Evolutionary conservation across 2,797 vertebrate species (phyloP).

Genomic region (Eleutherodactylus coqui): DNA sequence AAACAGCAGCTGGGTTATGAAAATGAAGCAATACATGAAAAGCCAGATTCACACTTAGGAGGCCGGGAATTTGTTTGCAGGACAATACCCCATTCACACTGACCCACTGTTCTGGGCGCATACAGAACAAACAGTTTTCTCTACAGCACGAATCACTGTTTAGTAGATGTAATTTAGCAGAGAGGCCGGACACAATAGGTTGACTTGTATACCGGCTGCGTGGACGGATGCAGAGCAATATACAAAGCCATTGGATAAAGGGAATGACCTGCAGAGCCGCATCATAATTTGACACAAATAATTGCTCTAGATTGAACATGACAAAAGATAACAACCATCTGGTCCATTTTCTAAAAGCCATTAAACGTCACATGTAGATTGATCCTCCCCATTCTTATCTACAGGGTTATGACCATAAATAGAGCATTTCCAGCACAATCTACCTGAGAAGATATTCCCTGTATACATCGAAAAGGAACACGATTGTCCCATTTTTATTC

Average conservation of each 20-base stretch:
- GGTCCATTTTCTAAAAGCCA: constrained; percentile 40
- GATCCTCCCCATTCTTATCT: constrained; percentile 31
- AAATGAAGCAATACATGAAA: not conserved
- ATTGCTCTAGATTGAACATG: constrained; percentile 39
- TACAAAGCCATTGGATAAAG: constrained; percentile 31
- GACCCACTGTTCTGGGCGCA: not conserved
- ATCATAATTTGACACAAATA: constrained; percentile 40
- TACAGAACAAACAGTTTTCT: constrained; percentile 20
- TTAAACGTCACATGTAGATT: constrained; percentile 40
- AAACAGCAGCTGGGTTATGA: not conserved
- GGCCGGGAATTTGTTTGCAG: constrained; percentile 12
- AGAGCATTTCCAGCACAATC: not conserved
- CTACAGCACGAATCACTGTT: constrained; percentile 8
- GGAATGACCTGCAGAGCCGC: not conserved
- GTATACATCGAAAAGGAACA: not conserved
- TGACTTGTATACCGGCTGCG: not conserved
- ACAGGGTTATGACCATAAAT: constrained; percentile 30
- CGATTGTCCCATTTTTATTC: not conserved
- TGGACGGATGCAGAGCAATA: not conserved
- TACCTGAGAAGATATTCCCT: not conserved
- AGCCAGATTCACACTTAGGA: constrained; percentile 1
- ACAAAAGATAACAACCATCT: constrained; percentile 50
- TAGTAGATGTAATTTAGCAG: constrained; percentile 24
- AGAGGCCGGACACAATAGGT: not conserved
- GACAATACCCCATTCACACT: constrained; percentile 23